These are phyloP conservation scores for Campoplex capitator DNA, from an alignment of 2,888 invertebrate genomes.

Conservation along the genomic window DNA sequence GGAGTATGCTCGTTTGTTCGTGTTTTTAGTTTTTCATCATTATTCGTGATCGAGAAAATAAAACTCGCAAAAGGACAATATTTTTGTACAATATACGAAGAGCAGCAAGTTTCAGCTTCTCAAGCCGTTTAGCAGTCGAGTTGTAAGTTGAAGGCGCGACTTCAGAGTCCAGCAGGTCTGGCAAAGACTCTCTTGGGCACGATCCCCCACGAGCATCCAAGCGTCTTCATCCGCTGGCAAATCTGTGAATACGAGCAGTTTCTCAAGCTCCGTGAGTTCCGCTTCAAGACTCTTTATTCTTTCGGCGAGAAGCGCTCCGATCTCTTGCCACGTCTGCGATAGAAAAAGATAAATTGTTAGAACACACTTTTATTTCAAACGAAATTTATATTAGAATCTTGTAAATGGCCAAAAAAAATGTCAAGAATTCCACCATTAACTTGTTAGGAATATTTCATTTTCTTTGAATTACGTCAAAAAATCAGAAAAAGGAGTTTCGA, in stretches of 20 bases:
- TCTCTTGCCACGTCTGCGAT: constrained; percentile 79
- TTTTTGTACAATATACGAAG: constrained; percentile 75
- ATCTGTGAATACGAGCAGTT: constrained; percentile 77
- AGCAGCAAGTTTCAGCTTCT: constrained; percentile 79
- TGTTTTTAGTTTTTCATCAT: constrained; percentile 19
- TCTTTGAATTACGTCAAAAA: too few species aligned
- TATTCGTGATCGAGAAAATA: constrained; percentile 1
- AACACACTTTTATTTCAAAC: neutral
- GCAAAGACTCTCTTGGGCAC: constrained; percentile 78
- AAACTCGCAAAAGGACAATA: constrained; percentile 72
- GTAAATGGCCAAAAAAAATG: neutral
- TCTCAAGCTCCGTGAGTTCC: constrained; percentile 78
- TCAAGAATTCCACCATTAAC: neutral
- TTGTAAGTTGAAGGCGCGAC: constrained; percentile 78
- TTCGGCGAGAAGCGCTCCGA: constrained; percentile 77
- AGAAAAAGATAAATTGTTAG: neutral
- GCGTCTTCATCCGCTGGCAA: constrained; percentile 74
- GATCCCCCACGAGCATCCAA: constrained; percentile 75
- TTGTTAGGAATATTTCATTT: too few species aligned
- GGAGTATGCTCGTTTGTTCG: constrained; percentile 10
- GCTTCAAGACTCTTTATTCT: constrained; percentile 77
- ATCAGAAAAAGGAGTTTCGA: too few species aligned
- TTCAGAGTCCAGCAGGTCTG: constrained; percentile 80
- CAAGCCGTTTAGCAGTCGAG: constrained; percentile 80
- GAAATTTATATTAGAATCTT: too few species aligned